Base-by-base conservation (phyloP, 1,140 invertebrate genomes). In the Helicorthomorpha holstii region DNA sequence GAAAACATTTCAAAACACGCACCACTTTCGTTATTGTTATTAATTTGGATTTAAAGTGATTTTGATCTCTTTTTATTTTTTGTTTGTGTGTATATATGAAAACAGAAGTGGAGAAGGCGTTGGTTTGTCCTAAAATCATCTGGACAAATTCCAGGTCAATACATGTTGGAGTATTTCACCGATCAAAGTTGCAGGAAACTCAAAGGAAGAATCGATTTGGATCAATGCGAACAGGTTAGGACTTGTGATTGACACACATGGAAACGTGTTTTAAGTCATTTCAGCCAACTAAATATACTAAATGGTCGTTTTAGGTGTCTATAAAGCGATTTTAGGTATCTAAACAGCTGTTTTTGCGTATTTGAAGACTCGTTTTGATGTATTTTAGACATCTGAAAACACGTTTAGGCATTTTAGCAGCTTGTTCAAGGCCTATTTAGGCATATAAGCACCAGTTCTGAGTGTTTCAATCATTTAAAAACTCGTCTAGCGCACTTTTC, bases 101-200 rank as follows among this genome's bases (percentile, higher is more conserved):
- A n/a, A n/a, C 66, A 96, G 91, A 82, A 87, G 76, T 95, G 91
- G 91, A 78, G 88, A 64, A 78, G 80, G 66, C 76, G 90, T 56
- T 96, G 86, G 85, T 95, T 95, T 71, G 82, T 87, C 42, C 72
- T 96, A 52, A 78, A 85, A 57, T 84, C 89, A 62, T 82, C 82
- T 50, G 86, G 87, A 54, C 84, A 92, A 63, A 76, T 93, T 57
- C 90, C 90, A 49, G 85, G 84, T 50, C 88, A 93, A 69, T 95
- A 88, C 73, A 82, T 88, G 62, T 72, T 96, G 52, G 87, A 90
- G 63, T 96, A 96, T 69, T 95, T 87, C 67, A 83, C 83, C 12
- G 89, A 95, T 66, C 77, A 80, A 61, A 78, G 81, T 58, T 83
- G 84, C 63, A 76, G 80, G 57, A 88, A 87, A 63, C 69, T 85